phyloP scores from a whole-genome alignment of 2,888 invertebrate genomes.

The Eudasyphora cyanicolor region DNA sequence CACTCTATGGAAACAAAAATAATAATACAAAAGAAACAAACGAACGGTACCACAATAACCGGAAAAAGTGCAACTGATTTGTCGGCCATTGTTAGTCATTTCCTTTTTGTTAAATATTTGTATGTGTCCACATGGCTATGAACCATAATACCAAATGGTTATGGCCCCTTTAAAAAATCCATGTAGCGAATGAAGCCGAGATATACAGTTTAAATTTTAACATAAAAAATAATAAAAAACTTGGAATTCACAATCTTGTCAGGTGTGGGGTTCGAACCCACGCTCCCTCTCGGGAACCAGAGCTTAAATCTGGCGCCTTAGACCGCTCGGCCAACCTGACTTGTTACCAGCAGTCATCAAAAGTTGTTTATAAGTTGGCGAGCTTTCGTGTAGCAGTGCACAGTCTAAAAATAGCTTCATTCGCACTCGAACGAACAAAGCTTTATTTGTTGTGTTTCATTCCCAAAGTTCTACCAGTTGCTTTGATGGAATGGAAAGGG shows the following conservation, averaged over 20 bases:
- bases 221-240: conserved; percentile 31
- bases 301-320: conserved; percentile 90
- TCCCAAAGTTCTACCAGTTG: no score
- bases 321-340: conserved; percentile 78
- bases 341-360: background rate
- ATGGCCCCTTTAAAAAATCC: background rate
- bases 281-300: conserved; percentile 89
- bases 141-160: background rate
- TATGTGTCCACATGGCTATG: background rate
- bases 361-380: background rate
- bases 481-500: no score
- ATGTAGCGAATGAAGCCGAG: background rate
- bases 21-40: conserved; percentile 19
- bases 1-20: background rate
- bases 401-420: conserved; percentile 37
- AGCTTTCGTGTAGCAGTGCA: background rate
- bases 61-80: conserved; percentile 61
- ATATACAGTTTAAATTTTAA: background rate
- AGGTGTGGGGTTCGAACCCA: conserved; percentile 92
- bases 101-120: background rate
- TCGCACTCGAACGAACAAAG: background rate
- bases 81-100: conserved; percentile 55
- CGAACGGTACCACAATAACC: conserved; percentile 62
- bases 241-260: conserved; percentile 77
- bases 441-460: background rate